Evolutionary conservation across 2,888 invertebrate species (phyloP), one percentile per base, ranked within the genome.

Genomic region (Andrena dorsata): DNA sequence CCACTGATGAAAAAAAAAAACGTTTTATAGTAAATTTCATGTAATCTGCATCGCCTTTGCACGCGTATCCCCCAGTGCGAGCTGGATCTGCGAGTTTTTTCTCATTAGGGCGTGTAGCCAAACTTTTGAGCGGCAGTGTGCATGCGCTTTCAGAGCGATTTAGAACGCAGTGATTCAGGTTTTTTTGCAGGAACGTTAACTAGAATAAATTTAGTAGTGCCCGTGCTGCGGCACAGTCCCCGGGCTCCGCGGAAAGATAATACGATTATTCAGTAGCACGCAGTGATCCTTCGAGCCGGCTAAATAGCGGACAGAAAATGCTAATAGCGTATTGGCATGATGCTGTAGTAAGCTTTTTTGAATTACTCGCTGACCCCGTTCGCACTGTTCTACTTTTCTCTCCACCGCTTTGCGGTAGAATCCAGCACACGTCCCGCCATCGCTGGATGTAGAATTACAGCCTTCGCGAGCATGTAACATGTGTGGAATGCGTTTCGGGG

Each of bases 351-450:
- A 86, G 87, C 86, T 85, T 85, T 41, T 85, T 78, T 72, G 77
- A 85, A 86, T 83, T 80, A 79, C 78, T 60, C 65, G 65, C 65
- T 85, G 87, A 83, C 86, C 85, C 70, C 73, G 49, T 87, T 86
- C 64, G 73, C 71, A 80, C 63, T 20, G 68, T 78, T 68, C 80
- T 76, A 80, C 71, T 77, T 84, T 82, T 76, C 72, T 74, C 20
- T 66, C 13, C 32, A 20, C 41, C 26, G 7, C 73, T 6, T 69
- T 7, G n/a, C 35, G 26, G 60, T 60, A 69, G 76, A 80, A 80
- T 66, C 41, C 58, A 7, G 32, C 47, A 65, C 72, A 32, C 81
- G 41, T 60, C 56, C 32, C 6, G 32, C 66, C 58, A 64, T 71
- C 71, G 60, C 51, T 35, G 64, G 49, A 32, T 28, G 4, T 35